A percentile compares a stretch with the other conserved stretches of the same genome.
These are phyloP conservation scores for cat (Felis catus) DNA, from an alignment of 2,113 vertebrate species.

Conservation along the genomic window F.catus_Fca126_mat1.0 CM031428.1:8392501-8393000, in stretches of 20 bases:
- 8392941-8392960: not conserved
- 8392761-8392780: not conserved
- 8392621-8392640: not conserved
- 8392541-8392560: not conserved
- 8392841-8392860: not conserved
- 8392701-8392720: not conserved
- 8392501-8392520: not conserved
- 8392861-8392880: not conserved
- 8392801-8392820: not conserved
- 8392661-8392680: not conserved
- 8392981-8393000: not conserved
- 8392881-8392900: not conserved
- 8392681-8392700: not conserved
- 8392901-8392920: constrained; percentile 10
- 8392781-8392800: not conserved
- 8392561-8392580: not conserved
- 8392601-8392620: not conserved
- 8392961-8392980: not conserved
- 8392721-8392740: not conserved
- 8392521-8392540: not conserved
- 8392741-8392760: not conserved
- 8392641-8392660: not conserved
- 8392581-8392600: not conserved
- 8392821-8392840: not conserved
- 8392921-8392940: not conserved